These are phyloP conservation scores for Ophraella communa DNA, from an alignment of 2,888 invertebrate genomes.

Conservation along the genomic window DNA sequence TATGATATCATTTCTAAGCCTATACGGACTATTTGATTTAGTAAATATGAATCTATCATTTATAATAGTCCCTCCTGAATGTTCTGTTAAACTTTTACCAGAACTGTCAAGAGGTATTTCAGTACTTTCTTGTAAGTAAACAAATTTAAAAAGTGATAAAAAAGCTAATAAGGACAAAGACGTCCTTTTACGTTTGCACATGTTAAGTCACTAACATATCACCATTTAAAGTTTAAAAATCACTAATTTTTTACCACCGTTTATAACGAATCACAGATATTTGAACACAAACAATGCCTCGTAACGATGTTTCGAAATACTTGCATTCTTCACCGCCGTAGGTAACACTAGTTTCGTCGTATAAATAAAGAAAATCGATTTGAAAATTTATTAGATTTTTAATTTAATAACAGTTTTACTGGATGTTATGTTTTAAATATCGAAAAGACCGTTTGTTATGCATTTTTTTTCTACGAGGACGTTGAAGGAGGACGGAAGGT, in stretches of 20 bases:
- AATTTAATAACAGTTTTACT: slow-evolving; percentile 24
- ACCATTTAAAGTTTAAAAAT: slow-evolving; percentile 25
- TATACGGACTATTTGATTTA: slow-evolving; percentile 73
- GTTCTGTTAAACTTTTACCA: slow-evolving; percentile 59
- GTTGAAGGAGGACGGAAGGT: slow-evolving; percentile 49
- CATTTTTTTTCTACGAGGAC: slow-evolving; percentile 24
- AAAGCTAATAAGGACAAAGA: slow-evolving; percentile 25
- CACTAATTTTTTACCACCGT: too few species aligned
- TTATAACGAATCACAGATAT: slow-evolving; percentile 34
- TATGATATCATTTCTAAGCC: slow-evolving; percentile 79
- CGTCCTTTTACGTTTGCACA: slow-evolving; percentile 24
- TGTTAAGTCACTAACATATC: slow-evolving; percentile 11
- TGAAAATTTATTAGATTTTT: background rate
- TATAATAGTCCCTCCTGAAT: slow-evolving; percentile 67
- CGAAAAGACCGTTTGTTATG: slow-evolving; percentile 32
- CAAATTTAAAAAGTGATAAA: slow-evolving; percentile 10
- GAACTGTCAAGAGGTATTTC: slow-evolving; percentile 15
- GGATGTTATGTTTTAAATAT: slow-evolving; percentile 33
- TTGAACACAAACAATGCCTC: slow-evolving; percentile 33
- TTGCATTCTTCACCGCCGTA: slow-evolving; percentile 30
- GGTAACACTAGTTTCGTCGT: slow-evolving; percentile 4
- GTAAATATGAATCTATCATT: slow-evolving; percentile 65
- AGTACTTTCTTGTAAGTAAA: slow-evolving; percentile 29
- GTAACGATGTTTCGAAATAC: slow-evolving; percentile 30
- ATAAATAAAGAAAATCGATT: background rate